Percentiles rank a stretch among this genome's conserved stretches.
phyloP scores from a whole-genome alignment of 2,888 invertebrate species.

The Gibbula magus region DNA sequence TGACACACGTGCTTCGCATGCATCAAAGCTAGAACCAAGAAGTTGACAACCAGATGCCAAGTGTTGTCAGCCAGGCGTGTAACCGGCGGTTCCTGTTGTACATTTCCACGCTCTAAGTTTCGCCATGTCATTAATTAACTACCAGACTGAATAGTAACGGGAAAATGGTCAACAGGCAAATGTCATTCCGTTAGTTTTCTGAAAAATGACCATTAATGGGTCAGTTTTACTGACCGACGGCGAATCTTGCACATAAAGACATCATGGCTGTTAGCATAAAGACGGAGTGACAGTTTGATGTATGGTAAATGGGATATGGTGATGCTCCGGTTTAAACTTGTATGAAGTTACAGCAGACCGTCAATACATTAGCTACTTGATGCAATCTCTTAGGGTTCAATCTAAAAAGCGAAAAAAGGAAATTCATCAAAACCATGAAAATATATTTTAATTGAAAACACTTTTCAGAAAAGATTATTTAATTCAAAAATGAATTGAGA shows the following conservation, averaged over 20 bases:
- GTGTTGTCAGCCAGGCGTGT: not conserved
- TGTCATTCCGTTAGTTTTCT: not conserved
- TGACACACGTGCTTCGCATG: not conserved
- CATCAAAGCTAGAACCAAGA: not conserved
- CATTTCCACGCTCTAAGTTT: not conserved
- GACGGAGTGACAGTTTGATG: no score
- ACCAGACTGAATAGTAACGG: not conserved
- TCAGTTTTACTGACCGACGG: no score
- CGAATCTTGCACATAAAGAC: not conserved
- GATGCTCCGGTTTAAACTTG: no score
- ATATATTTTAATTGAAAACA: no score
- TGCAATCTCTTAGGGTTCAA: no score
- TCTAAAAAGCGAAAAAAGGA: no score
- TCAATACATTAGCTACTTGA: no score
- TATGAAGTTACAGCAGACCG: no score
- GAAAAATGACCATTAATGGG: not conserved
- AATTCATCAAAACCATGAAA: no score
- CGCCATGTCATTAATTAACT: not conserved
- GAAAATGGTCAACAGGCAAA: not conserved
- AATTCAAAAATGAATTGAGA: no score
- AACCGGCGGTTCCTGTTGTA: not conserved
- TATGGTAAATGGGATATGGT: no score
- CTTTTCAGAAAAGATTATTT: no score
- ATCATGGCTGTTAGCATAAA: not conserved
- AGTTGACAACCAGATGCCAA: not conserved